A percentile compares a stretch with the other conserved stretches of the same genome.
These are phyloP conservation scores for Pseudochirops corinnae DNA, from an alignment of 2,797 vertebrate genomes.

Conservation along the genomic window DNA sequence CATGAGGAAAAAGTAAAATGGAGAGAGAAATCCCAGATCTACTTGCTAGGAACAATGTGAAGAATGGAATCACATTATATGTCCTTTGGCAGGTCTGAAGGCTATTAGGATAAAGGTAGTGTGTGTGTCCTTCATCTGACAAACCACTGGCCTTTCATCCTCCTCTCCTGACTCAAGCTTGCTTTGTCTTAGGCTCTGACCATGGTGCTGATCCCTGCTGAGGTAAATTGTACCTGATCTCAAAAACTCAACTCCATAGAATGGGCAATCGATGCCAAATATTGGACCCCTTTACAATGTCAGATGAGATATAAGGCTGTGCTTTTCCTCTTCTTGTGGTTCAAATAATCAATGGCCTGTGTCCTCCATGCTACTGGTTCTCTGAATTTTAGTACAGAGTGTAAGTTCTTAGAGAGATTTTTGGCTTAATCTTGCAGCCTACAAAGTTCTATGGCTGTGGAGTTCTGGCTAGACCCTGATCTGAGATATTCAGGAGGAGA, in stretches of 20 bases:
- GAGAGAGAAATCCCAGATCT: fast-evolving
- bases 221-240: not conserved
- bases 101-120: not conserved
- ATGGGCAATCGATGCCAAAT: not conserved
- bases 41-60: not conserved
- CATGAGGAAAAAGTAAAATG: not conserved
- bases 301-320: not conserved
- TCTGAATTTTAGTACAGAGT: not conserved
- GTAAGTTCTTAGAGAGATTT: not conserved
- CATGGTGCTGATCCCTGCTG: slow-evolving; percentile 76
- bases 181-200: slow-evolving; percentile 67
- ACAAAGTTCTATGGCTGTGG: not conserved
- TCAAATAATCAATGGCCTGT: not conserved
- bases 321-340: not conserved
- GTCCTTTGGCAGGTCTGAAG: not conserved
- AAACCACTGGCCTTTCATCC: not conserved
- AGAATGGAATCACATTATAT: not conserved
- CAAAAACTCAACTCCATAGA: not conserved
- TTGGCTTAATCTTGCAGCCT: slow-evolving; percentile 1
- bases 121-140: not conserved
- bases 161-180: not conserved
- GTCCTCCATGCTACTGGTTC: not conserved
- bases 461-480: not conserved
- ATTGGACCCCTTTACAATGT: not conserved
- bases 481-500: not conserved